Evolutionary conservation across 23 tunicate species (phyloP).

Genomic region (Trididemnum nubilum): DNA sequence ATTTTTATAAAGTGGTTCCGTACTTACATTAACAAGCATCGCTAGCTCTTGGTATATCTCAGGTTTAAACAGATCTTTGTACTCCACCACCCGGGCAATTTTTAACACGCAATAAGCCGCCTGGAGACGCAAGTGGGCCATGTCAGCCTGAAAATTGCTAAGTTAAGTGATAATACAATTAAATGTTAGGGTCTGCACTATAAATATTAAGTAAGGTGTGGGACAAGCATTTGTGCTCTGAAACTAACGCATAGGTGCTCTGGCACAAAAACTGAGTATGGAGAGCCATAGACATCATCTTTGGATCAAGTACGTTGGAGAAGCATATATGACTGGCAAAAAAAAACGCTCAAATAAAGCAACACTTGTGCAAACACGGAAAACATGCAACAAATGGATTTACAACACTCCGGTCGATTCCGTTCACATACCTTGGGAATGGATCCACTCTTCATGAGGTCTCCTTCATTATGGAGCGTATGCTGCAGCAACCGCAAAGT

Average conservation of each 20-base stretch:
- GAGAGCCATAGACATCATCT: too few species aligned
- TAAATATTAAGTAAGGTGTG: not conserved
- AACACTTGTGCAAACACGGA: too few species aligned
- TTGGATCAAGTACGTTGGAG: too few species aligned
- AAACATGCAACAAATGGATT: too few species aligned
- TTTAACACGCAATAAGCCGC: conserved; percentile 81
- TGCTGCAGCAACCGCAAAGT: conserved; percentile 81
- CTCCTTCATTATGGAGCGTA: conserved; percentile 93
- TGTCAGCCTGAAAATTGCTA: conserved; percentile 60
- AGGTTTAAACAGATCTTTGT: conserved; percentile 74
- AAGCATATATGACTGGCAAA: too few species aligned
- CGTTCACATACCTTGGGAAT: conserved; percentile 55
- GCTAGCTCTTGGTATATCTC: conserved; percentile 62
- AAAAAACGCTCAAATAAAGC: too few species aligned
- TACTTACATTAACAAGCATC: conserved; percentile 63
- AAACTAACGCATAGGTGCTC: not conserved
- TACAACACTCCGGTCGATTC: not conserved
- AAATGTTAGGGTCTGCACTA: too few species aligned
- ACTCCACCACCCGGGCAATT: conserved; percentile 64
- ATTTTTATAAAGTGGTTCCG: too few species aligned
- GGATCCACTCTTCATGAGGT: conserved; percentile 77
- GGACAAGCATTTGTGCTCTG: not conserved
- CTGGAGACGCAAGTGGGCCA: conserved; percentile 84
- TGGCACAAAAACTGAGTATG: too few species aligned
- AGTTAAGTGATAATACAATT: too few species aligned